Conservation (phyloP, 2,888 invertebrate species). For the Periphyllus acericola region DNA sequence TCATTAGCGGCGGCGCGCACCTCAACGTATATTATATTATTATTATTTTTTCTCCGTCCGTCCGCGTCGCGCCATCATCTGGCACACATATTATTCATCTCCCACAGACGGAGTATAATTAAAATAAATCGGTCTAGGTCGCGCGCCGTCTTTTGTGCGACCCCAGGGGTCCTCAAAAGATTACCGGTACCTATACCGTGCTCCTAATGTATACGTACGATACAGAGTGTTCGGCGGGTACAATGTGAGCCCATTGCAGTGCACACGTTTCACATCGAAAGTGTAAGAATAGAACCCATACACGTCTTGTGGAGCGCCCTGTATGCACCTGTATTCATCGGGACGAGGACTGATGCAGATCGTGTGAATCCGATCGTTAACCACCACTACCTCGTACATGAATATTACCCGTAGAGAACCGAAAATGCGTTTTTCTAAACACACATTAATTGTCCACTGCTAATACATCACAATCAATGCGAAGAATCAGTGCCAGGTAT, state of each 20-base stretch:
- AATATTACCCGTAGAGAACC: too few relatives aligned
- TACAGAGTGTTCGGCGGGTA: background rate
- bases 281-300: too few relatives aligned
- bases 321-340: background rate
- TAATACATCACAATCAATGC: too few relatives aligned
- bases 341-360: background rate
- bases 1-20: conserved; percentile 22
- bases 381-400: too few relatives aligned
- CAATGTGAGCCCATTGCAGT: too few relatives aligned
- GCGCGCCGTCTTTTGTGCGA: conserved; percentile 39
- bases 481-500: too few relatives aligned
- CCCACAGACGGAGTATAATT: conserved; percentile 36
- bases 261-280: too few relatives aligned
- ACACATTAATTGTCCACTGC: too few relatives aligned
- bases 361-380: conserved; percentile 12
- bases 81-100: background rate
- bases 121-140: conserved; percentile 53
- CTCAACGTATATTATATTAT: conserved; percentile 22
- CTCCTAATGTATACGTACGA: background rate
- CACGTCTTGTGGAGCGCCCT: background rate
- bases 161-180: conserved; percentile 52
- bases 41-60: background rate
- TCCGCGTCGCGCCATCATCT: background rate
- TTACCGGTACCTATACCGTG: background rate
- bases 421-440: too few relatives aligned